Conservation (phyloP, 2,888 invertebrate genomes). For the Ochropleura plecta region DNA sequence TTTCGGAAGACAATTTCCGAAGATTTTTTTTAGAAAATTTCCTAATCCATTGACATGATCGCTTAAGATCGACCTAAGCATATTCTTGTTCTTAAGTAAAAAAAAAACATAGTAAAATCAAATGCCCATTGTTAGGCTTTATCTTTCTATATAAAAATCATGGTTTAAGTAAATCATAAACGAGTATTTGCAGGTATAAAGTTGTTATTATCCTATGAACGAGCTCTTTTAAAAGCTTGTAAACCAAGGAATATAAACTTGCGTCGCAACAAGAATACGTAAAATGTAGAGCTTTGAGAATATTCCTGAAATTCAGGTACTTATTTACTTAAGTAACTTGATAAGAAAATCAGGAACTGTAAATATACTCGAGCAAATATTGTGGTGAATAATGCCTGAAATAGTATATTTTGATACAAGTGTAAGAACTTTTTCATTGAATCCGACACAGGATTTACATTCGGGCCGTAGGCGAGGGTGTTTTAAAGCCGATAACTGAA, state of each 20-base stretch:
- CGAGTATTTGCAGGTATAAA: conserved; percentile 25
- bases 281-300: conserved; percentile 8
- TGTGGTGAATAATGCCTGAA: neutral
- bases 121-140: neutral
- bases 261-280: conserved; percentile 20
- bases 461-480: too few relatives aligned
- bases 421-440: too few relatives aligned
- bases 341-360: neutral
- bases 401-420: too few relatives aligned
- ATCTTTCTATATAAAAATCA: conserved; percentile 7
- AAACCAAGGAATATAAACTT: conserved; percentile 28
- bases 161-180: conserved; percentile 10
- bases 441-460: too few relatives aligned
- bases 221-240: conserved; percentile 28
- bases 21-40: neutral
- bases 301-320: conserved; percentile 12
- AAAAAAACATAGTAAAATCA: neutral
- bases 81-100: neutral
- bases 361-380: neutral
- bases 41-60: neutral
- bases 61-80: neutral
- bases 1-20: neutral
- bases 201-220: conserved; percentile 4
- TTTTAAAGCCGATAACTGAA: too few relatives aligned
- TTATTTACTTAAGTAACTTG: neutral